These are phyloP conservation scores for Isotomurus palustris DNA, from an alignment of 2,888 invertebrate genomes.

Conservation along the genomic window DNA sequence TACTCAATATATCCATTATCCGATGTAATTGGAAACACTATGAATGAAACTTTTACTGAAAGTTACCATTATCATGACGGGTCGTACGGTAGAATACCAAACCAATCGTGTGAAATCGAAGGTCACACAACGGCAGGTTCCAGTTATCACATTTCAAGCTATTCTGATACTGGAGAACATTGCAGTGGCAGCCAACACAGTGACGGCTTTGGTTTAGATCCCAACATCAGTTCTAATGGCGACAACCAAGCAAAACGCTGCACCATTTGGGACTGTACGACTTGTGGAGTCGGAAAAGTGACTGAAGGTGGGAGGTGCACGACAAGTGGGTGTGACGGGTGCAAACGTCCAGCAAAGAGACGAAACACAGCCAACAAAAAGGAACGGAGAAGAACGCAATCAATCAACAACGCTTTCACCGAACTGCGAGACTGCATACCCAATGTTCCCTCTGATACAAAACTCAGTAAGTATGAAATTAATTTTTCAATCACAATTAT, in stretches of 20 bases:
- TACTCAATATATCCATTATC: conserved; percentile 4
- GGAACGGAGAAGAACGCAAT: conserved; percentile 83
- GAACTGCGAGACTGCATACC: conserved; percentile 90
- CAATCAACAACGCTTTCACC: conserved; percentile 92
- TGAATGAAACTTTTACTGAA: background rate
- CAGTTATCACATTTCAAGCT: background rate
- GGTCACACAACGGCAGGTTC: background rate
- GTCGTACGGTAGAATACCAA: background rate
- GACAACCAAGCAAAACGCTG: background rate
- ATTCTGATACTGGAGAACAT: background rate
- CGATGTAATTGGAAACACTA: background rate
- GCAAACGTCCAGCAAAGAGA: conserved; percentile 2
- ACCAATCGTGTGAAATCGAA: conserved; percentile 1
- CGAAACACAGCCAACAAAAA: conserved; percentile 87
- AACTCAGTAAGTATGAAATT: conserved; percentile 59
- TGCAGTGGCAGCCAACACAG: background rate
- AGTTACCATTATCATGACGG: background rate
- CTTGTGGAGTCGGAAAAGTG: conserved; percentile 2
- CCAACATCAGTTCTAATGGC: too few species aligned
- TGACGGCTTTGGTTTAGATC: background rate
- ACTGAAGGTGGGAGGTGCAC: conserved; percentile 1
- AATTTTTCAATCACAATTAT: too few species aligned
- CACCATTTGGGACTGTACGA: conserved; percentile 2
- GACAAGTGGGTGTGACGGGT: conserved; percentile 1
- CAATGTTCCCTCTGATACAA: conserved; percentile 92